Evolutionary conservation across 2,113 vertebrate genomes (phyloP), one percentile per base, ranked within the genome.

Genomic region (Xiphophorus hellerii): DNA sequence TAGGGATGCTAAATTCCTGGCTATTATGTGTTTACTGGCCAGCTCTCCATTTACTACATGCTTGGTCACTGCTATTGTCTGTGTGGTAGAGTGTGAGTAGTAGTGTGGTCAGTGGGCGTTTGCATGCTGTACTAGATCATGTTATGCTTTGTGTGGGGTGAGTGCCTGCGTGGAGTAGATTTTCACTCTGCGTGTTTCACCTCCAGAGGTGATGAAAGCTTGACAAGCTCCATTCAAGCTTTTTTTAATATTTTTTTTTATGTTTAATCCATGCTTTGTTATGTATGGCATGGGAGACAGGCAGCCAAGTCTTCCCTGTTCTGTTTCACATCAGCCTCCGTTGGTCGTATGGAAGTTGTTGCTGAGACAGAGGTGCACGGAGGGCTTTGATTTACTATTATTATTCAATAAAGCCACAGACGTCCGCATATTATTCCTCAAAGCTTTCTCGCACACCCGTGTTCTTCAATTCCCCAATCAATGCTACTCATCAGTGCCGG

Each of bases 21-120:
- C 79, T 74, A 87, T 92, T 89, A 84, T 74, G 84, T 89, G 85
- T 93, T 92, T 92, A 88, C 86, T 86, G 76, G 76, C 81, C 83
- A 71, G 71, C 79, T 69, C 85, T 86, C 33, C 62, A 29, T 90
- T 87, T 91, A 82, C 74, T 88, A 75, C 79, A 80, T 67, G 73
- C 87, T 83, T 76, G 68, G 78, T 81, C 81, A 30, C 73, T 66
- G 76, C 54, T 78, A 35, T 35, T 76, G 80, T 77, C 58, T 76
- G 60, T 79, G 35, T 70, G 30, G 22, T 9, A 29, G 30, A 13
- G 66, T 69, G 63, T 70, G n/a, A 66, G 72, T 61, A 70, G 4
- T 17, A 27, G 27, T 27, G 35, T 83, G 61, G 69, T 31, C 48
- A 44, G 37, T 48, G 79, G 66, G 63, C 51, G 54, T 68, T 37